Base-by-base conservation (phyloP, 2,888 invertebrate genomes). In the Mermis nigrescens region DNA sequence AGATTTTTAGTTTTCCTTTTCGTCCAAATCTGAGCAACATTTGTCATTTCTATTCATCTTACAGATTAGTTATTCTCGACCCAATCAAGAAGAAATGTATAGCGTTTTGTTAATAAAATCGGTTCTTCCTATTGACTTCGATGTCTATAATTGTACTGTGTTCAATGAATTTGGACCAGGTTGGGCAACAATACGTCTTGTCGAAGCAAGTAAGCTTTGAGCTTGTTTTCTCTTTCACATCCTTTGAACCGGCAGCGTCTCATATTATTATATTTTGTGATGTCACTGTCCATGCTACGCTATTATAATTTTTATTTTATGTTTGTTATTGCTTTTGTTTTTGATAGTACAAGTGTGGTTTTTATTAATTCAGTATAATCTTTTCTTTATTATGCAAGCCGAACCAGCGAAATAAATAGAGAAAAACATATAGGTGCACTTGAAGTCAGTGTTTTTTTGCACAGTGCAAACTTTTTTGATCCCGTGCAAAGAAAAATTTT, bases 111-210 rank as follows among this genome's bases (percentile, higher is more conserved):
- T 65, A 32, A 69, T 71, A 53, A 63, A 59, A 22, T 61, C 67
- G 22, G 55, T 67, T 31, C 61, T 63, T 52, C 65, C 64, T 52
- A 60, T 62, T 26, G 71, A 71, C 61, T 69, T 68, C 59, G 71
- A 69, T 15, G 45, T 61, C n/a, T 71, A 69, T 64, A 71, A 72
- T 59, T 71, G 71, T 56, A 63, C 70, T 1, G 71, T 70, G 1
- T 64, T 66, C 31, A 71, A 70, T 57, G 68, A 66, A 22, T 58
- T 66, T 19, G 70, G 70, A 1, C 58, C 19, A 61, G 54, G 12
- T 7, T 51, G 24, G 12, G 57, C 48, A 3, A 19, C 31, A 4
- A 48, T 32, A 22, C 2, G 29, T 3, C 57, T 57, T 2, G 29
- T 48, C 24, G 48, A 48, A 48, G 12, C 48, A 24, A 48, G 48